phyloP scores from a whole-genome alignment of 2,888 invertebrate species.

The Zootermopsis nevadensis region DNA sequence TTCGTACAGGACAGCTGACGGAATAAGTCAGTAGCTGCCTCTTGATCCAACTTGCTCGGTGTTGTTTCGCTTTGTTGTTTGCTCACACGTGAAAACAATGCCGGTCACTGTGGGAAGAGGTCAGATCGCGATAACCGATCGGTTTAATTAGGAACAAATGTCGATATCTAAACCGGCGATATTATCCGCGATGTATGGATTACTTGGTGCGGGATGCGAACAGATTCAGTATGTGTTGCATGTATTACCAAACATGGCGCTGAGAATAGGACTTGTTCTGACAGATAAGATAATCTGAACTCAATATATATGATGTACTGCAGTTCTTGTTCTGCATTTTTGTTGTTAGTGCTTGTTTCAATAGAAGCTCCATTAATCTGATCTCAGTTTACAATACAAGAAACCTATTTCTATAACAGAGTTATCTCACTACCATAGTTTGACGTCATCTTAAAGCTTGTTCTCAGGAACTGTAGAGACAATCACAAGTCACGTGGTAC shows the following conservation, averaged over 20 bases:
- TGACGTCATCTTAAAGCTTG: not conserved
- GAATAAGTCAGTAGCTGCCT: no score
- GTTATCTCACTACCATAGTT: not conserved
- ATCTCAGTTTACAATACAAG: slow-evolving; percentile 25
- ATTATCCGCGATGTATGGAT: not conserved
- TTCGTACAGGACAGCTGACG: no score
- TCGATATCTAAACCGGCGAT: not conserved
- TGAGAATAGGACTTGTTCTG: not conserved
- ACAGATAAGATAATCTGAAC: slow-evolving; percentile 7
- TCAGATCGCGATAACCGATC: not conserved
- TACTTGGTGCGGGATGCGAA: slow-evolving; percentile 1
- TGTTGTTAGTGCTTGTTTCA: not conserved
- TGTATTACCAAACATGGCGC: slow-evolving; percentile 1
- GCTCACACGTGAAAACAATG: not conserved
- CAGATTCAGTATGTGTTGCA: not conserved
- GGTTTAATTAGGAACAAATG: not conserved
- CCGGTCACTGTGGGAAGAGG: not conserved
- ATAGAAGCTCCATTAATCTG: slow-evolving; percentile 12
- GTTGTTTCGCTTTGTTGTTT: not conserved
- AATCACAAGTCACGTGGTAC: not conserved
- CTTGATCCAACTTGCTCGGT: no score
- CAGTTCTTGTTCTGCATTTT: not conserved
- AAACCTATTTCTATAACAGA: slow-evolving; percentile 9
- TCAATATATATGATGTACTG: slow-evolving; percentile 9
- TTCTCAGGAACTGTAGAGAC: not conserved